Evolutionary conservation across 2,888 invertebrate species (phyloP), one percentile per base, ranked within the genome.

Genomic region (Hyposoter dolosus): DNA sequence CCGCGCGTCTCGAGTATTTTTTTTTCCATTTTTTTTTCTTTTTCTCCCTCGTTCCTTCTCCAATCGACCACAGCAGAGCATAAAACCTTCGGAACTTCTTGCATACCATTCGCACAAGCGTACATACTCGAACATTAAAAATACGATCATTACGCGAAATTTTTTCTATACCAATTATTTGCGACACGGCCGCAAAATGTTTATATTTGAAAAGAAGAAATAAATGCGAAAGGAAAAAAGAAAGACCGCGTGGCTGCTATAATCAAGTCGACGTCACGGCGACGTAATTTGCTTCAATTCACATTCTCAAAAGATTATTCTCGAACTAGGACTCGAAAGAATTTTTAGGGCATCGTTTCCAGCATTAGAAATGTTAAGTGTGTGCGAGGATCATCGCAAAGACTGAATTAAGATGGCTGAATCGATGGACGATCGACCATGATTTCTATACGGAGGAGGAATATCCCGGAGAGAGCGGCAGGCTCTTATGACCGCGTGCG

Each of bases 1-100:
- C 83, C 82, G 79, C 50, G 68, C 69, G 75, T 43, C 40, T 80
- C 74, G 76, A 74, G 63, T 71, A 77, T 63, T 84, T 83, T 85
- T 83, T 40, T 47, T 35, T 40, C 35, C 72, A n/a, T n/a, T 45
- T 56, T 50, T 40, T 68, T 40, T 40, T 5, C 6, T 43, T 17
- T 66, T 72, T 28, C 3, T 28, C 3, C 28, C 53, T 53, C 53
- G 19, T 75, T 19, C 71, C 56, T 47, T 45, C 79, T 19, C 79
- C 47, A 69, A 69, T 63, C 79, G 23, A 47, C 72, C 71, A 63
- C 17, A 71, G 71, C 17, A 71, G 71, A 40, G 35, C 47, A 71
- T 19, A 50, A 71, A 72, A 65, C 71, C 80, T 80, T 53, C 35
- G 69, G 45, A 56, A 69, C 32, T 79, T 79, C 56, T 79, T 60